A percentile compares a stretch with the other conserved stretches of the same genome.
Conservation (phyloP, 2,888 invertebrate species). For the Drosophila neonasuta region DNA sequence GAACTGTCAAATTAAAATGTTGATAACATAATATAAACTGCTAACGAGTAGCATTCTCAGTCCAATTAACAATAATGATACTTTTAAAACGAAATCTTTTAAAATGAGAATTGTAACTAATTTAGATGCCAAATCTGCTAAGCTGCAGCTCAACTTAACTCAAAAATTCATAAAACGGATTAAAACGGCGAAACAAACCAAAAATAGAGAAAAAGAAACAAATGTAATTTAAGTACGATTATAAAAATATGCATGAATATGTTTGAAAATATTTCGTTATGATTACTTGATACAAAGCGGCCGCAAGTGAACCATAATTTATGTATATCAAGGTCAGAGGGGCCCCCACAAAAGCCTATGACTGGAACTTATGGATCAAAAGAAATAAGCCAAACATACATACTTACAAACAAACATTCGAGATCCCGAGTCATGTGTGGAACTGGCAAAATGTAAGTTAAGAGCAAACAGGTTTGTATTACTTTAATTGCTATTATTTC, state of each 20-base stretch:
- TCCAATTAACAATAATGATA: neutral
- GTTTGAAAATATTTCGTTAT: slow-evolving; percentile 49
- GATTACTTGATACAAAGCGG: slow-evolving; percentile 43
- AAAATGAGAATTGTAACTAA: neutral
- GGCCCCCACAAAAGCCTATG: slow-evolving; percentile 67
- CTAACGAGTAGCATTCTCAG: neutral
- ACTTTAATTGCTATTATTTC: slow-evolving; percentile 74
- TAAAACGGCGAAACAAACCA: neutral
- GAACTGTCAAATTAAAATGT: neutral
- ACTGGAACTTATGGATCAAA: slow-evolving; percentile 58
- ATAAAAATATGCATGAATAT: slow-evolving; percentile 45
- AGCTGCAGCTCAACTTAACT: slow-evolving; percentile 2
- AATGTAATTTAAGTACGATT: slow-evolving; percentile 36
- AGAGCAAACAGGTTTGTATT: slow-evolving; percentile 69
- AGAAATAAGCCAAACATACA: slow-evolving; percentile 48
- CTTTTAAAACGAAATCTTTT: neutral
- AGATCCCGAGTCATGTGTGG: slow-evolving; percentile 10
- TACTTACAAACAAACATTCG: neutral
- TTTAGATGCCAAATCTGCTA: neutral
- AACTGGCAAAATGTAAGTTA: slow-evolving; percentile 62
- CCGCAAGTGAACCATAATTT: slow-evolving; percentile 58
- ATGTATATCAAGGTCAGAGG: slow-evolving; percentile 73
- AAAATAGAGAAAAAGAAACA: neutral
- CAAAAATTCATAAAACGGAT: slow-evolving; percentile 3
- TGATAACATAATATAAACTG: neutral